Evolutionary conservation across 2,113 vertebrate genomes (phyloP), one percentile per base, ranked within the genome.

Genomic region (Elephas maximus): DNA sequence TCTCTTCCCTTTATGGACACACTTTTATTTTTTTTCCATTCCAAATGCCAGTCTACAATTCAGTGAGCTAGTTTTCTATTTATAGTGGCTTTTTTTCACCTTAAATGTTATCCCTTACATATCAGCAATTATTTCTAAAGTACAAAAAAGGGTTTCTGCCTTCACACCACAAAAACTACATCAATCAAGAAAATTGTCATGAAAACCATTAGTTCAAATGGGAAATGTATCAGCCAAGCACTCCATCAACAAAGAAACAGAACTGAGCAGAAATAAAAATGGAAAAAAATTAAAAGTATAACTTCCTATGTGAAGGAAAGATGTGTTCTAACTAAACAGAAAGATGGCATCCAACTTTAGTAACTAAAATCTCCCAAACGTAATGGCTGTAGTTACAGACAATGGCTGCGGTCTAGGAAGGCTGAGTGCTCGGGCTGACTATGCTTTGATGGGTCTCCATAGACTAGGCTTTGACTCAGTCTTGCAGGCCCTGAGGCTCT

Each of bases 31-130:
- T 93, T 73, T 84, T 87, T 79, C 90, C 90, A 96, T 94, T 92
- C 80, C 88, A 94, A 96, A 96, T 71, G 74, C 53, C 82, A 80
- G 67, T 97, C 91, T 97, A 93, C 41, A 78, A 85, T 88, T 77
- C 62, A 86, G 48, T 95, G 91, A 96, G 89, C 84, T 76, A 78
- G 62, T 79, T 93, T 95, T 95, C 96, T 91, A 93, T 96, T 97
- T 95, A 95, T 93, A 92, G 76, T 53, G 2, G 74, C 90, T 79
- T 94, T 51, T 37, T 37, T 37, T 37, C 37, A 90, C 73, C 67
- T 96, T 86, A 93, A 89, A 78, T 85, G 45, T 51, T 45, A 88
- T 48, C 73, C 48, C 4, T 73, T 48, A 90, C 90, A 74, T 93
- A 90, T 69, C 57, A 96, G 62, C 24, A 83, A 37, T 67, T 88